Evolutionary conservation across 2,797 vertebrate species (phyloP).

Genomic region (Percopsis omiscomaycus): DNA sequence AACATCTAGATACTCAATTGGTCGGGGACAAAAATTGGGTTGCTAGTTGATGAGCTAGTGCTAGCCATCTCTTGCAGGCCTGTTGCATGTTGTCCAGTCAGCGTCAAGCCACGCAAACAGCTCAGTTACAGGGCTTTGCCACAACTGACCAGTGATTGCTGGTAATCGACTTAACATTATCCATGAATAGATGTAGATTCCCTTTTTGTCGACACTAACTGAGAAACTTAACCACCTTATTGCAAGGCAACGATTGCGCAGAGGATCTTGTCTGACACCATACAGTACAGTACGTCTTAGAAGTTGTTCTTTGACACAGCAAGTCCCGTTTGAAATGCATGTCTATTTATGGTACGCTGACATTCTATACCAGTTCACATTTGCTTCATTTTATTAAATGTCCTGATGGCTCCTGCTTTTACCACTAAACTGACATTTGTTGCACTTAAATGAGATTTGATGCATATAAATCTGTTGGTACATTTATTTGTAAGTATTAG

Average conservation of each 20-base stretch:
- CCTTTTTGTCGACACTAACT: background rate
- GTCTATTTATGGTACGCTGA: conserved; percentile 36
- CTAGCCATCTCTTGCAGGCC: conserved; percentile 63
- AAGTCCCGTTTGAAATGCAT: conserved; percentile 22
- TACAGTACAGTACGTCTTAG: conserved; percentile 18
- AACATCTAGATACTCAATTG: background rate
- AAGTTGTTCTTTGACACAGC: conserved; percentile 61
- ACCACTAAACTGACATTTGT: background rate
- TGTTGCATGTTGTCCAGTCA: conserved; percentile 65
- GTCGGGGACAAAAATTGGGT: background rate
- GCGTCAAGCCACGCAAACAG: conserved; percentile 52
- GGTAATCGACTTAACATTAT: background rate
- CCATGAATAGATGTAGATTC: background rate
- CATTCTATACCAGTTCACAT: conserved; percentile 5
- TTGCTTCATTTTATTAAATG: conserved; percentile 8
- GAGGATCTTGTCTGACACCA: conserved; percentile 11
- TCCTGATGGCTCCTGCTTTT: background rate
- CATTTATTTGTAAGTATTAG: no score
- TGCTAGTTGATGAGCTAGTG: conserved; percentile 45
- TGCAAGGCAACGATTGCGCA: background rate
- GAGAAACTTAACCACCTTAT: background rate
- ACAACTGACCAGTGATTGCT: background rate
- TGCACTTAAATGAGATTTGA: no score
- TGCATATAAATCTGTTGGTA: no score
- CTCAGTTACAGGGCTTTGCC: background rate